phyloP scores from a whole-genome alignment of 2,113 vertebrate genomes.

The Lycocorax pyrrhopterus region DNA sequence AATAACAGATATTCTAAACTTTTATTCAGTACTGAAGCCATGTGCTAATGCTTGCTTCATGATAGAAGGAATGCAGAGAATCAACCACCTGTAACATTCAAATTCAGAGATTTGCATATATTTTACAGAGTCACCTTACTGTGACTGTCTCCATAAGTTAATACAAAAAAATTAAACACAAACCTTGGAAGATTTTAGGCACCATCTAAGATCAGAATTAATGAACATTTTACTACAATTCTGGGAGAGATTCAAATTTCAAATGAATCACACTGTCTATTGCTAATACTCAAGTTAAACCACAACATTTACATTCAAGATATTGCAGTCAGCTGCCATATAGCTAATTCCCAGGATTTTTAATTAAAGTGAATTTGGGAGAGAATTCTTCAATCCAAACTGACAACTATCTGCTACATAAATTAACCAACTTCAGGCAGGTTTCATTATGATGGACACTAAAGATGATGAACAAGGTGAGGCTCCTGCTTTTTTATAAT shows the following conservation, averaged over 20 bases:
- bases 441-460: neutral
- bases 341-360: neutral
- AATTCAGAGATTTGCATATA: neutral
- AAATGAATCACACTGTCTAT: neutral
- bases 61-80: neutral
- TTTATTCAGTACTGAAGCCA: neutral
- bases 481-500: neutral
- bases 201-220: neutral
- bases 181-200: neutral
- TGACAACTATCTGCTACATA: neutral
- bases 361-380: neutral
- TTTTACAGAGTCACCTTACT: neutral
- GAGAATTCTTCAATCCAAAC: neutral
- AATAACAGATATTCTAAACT: neutral
- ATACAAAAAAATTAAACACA: neutral
- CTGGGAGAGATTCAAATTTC: neutral
- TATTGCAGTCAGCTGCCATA: neutral
- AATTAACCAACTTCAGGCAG: neutral
- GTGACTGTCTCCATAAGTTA: neutral
- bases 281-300: neutral
- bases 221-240: neutral
- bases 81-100: neutral
- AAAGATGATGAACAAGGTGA: neutral
- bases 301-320: neutral
- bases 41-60: neutral